Conservation (phyloP, 92 coral and sea anemone species). For the Heliopora coerulea region DNA sequence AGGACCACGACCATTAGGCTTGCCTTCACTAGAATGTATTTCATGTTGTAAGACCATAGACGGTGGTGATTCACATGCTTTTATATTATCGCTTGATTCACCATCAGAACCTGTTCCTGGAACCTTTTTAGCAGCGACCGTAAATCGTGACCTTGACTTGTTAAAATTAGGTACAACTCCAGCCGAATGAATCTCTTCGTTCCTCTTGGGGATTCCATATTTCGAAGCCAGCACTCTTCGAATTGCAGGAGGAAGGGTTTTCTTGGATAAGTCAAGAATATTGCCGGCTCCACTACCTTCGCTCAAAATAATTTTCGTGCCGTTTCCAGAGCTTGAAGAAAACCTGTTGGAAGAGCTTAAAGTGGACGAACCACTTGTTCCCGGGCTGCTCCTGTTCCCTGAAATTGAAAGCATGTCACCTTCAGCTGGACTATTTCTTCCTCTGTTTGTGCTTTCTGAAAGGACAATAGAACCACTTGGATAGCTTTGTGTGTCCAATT, state of each 20-base stretch:
- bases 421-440: no score
- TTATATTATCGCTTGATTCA: constrained; percentile 3
- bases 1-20: neutral
- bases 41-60: neutral
- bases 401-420: no score
- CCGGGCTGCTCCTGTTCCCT: neutral
- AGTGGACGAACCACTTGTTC: neutral
- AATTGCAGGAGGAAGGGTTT: constrained; percentile 77
- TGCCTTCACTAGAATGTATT: neutral
- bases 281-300: neutral
- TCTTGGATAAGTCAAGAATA: constrained; percentile 69
- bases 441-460: no score
- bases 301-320: neutral
- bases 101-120: constrained; percentile 3
- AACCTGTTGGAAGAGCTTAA: constrained; percentile 17
- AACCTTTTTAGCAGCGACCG: constrained; percentile 42
- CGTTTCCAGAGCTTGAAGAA: neutral
- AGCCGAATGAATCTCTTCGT: constrained; percentile 30
- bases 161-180: constrained; percentile 56
- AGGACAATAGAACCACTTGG: no score
- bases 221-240: constrained; percentile 80
- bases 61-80: constrained; percentile 17
- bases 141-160: constrained; percentile 61
- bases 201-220: constrained; percentile 59
- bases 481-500: no score